Evolutionary conservation across 2,797 vertebrate species (phyloP).

Genomic region (Otus scops): DNA sequence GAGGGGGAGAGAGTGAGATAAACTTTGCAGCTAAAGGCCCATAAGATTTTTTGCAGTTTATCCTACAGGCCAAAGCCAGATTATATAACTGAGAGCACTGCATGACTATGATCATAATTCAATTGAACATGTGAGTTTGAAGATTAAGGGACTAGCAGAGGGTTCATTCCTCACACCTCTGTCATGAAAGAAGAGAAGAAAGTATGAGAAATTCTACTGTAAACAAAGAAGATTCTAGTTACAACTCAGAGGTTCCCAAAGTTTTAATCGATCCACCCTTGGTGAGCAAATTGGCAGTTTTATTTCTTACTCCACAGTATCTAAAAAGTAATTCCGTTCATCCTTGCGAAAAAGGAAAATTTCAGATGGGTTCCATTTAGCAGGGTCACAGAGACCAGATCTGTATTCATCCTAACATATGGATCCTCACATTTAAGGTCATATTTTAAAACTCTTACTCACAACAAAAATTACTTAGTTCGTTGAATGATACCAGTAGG

Average conservation of each 20-base stretch:
- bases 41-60: background rate
- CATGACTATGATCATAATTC: background rate
- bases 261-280: background rate
- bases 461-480: background rate
- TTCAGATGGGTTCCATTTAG: background rate
- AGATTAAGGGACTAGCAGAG: background rate
- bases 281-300: background rate
- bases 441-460: background rate
- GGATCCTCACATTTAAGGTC: background rate
- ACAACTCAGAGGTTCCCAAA: background rate
- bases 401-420: background rate
- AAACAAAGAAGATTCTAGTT: background rate
- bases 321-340: background rate
- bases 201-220: background rate
- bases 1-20: background rate
- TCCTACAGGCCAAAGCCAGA: background rate
- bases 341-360: background rate
- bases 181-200: background rate
- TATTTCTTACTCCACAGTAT: background rate
- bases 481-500: background rate
- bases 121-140: background rate
- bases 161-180: background rate
- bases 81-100: background rate
- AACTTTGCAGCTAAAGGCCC: background rate
- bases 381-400: background rate